Evolutionary conservation across 2,113 vertebrate genomes (phyloP), one percentile per base, ranked within the genome.

Genomic region (Pelmatolapia mariae): DNA sequence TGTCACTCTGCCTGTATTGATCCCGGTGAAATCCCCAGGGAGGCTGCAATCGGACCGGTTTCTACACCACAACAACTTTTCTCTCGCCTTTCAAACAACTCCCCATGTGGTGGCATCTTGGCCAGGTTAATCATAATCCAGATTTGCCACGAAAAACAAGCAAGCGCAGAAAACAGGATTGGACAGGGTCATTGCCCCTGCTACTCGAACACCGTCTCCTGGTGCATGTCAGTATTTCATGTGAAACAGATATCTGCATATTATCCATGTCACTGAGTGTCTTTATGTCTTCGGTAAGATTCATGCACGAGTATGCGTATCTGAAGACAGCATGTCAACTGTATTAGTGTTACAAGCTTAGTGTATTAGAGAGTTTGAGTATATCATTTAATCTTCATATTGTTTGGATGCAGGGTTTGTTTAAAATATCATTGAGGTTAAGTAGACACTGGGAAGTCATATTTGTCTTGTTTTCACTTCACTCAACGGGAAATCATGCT

Each of bases 1-100:
- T 96, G 95, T 97, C 96, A 96, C 91, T 95, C 94, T 79, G 79
- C 85, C 90, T 83, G 89, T 96, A 96, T 96, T 96, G 96, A 97
- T 97, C 97, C 87, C 83, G 71, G 92, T 89, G 85, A 96, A 92
- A 91, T 91, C 95, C 92, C 94, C 82, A 80, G 94, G 95, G 89
- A 86, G 86, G 76, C 81, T 87, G 92, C 90, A 88, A 94, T 94
- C 89, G 90, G 89, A 82, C 95, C 78, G 18, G 89, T 93, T 96
- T 91, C 88, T 89, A 89, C 85, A 90, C 71, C 91, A 89, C 91
- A 92, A 94, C 94, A 96, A 94, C 92, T 94, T 96, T 93, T 90
- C 66, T 91, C 43, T 76, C 87, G 81, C 91, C 90, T 96, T 95
- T 96, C 91, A 95, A 94, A 95, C 90, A 94, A 84, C 92, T 95